phyloP scores from a whole-genome alignment of 2,113 vertebrate species.

The Salvelinus alpinus region DNA sequence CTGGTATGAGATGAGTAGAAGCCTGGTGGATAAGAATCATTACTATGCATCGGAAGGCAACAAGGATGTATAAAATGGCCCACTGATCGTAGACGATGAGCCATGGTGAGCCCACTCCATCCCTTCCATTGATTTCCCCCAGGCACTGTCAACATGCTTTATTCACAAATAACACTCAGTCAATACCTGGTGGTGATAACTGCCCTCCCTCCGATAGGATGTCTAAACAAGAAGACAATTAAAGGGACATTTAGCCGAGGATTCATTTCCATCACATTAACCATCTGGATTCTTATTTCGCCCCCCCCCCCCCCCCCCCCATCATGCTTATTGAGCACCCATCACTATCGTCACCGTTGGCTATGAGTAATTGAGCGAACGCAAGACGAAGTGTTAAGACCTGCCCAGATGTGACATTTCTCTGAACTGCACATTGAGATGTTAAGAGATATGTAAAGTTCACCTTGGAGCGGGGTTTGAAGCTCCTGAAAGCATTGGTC shows the following conservation, averaged over 20 bases:
- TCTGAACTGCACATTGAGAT: neutral
- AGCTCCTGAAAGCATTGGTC: conserved; percentile 85
- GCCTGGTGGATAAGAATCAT: neutral
- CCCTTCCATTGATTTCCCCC: neutral
- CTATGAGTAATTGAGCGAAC: neutral
- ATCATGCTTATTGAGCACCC: neutral
- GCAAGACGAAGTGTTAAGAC: neutral
- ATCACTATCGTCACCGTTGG: neutral
- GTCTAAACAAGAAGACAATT: conserved; percentile 68
- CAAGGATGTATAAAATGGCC: neutral
- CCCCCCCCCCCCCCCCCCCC: neutral
- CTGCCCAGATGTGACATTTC: neutral
- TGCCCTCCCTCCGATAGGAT: conserved; percentile 77
- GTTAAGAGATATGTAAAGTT: neutral
- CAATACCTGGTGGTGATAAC: conserved; percentile 80
- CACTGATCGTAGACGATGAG: neutral
- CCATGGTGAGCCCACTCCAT: neutral
- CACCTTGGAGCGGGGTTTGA: conserved; percentile 93
- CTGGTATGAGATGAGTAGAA: neutral
- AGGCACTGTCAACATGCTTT: conserved; percentile 1
- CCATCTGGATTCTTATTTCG: neutral
- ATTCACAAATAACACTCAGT: conserved; percentile 10
- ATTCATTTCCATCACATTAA: conserved; percentile 3
- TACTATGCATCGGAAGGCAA: neutral
- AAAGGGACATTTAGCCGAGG: conserved; percentile 37